phyloP scores from a whole-genome alignment of 1,140 invertebrate genomes.

The Drosophila cardini region DNA sequence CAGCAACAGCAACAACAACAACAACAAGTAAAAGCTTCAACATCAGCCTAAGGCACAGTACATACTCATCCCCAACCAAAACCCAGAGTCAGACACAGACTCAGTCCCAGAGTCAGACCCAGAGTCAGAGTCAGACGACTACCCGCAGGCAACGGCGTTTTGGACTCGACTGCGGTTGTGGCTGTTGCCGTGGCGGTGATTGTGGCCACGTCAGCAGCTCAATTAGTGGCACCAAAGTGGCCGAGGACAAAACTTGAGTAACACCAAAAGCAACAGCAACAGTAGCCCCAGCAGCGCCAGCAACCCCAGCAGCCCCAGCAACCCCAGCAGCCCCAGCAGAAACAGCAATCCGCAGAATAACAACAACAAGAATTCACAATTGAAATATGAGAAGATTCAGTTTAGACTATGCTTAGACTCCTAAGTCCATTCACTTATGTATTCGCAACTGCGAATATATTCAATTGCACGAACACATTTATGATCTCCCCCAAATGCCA shows the following conservation, averaged over 20 bases:
- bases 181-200: slow-evolving; percentile 14
- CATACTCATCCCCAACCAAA: too few relatives aligned
- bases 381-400: slow-evolving; percentile 21
- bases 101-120: slow-evolving; percentile 4
- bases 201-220: slow-evolving; percentile 56
- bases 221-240: slow-evolving; percentile 79
- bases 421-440: slow-evolving; percentile 11
- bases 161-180: slow-evolving; percentile 24
- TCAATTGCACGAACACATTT: slow-evolving; percentile 11
- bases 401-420: slow-evolving; percentile 29
- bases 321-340: too few relatives aligned
- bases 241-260: slow-evolving; percentile 74
- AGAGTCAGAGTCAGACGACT: slow-evolving; percentile 16
- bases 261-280: background rate
- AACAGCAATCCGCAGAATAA: background rate
- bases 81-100: slow-evolving; percentile 32
- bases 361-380: slow-evolving; percentile 8
- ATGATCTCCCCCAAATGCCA: slow-evolving; percentile 23
- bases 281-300: too few relatives aligned
- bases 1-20: slow-evolving; percentile 3
- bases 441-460: slow-evolving; percentile 2
- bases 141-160: slow-evolving; percentile 35
- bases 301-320: too few relatives aligned
- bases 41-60: too few relatives aligned
- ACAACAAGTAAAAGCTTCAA: too few relatives aligned